Evolutionary conservation across 1,140 invertebrate genomes (phyloP), one percentile per base, ranked within the genome.

Genomic region (Leptoteleia sp.): DNA sequence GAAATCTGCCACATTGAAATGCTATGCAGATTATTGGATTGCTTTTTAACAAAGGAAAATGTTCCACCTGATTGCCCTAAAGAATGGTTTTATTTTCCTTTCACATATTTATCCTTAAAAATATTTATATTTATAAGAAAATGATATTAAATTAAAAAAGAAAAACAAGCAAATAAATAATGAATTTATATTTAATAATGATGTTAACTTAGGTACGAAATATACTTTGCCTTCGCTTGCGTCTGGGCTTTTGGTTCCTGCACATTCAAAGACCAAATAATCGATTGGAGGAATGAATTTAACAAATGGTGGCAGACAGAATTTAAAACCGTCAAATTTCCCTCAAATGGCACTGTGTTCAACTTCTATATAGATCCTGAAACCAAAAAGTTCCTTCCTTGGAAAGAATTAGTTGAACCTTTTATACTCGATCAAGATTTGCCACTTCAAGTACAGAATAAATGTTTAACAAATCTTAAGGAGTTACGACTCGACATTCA

Each of bases 241-340:
- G 92, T 98, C 13, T 99, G 97, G 97, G 95, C 96, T 0, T 99
- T 98, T 85, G 97, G 97, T 12, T 96, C 97, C 0, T 93, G 94
- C 0, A 91, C 96, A 50, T 97, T 95, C 85, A 96, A 97, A 91
- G 97, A 98, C 90, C 95, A 94, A 81, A 88, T 95, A 8, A 90
- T 93, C 1, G 97, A 98, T 88, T 96, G 97, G 93, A 92, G 96
- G 43, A 94, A 94, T 42, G 97, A 99, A 83, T 99, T 99, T 84
- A 96, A 94, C 54, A 97, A 96, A 87, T 98, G 96, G 96, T 97
- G 94, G 92, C 87, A 91, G 9, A 95, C 93, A 82, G 97, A 98
- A 90, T 96, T 97, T 85, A 96, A 97, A 90, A 92, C 94, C 11
- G 91, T 99, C 12, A 97, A 97, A 88, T 96, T 98, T 89, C 97